Evolutionary conservation across 1,140 invertebrate genomes (phyloP).

Genomic region (Drosophila parvula): DNA sequence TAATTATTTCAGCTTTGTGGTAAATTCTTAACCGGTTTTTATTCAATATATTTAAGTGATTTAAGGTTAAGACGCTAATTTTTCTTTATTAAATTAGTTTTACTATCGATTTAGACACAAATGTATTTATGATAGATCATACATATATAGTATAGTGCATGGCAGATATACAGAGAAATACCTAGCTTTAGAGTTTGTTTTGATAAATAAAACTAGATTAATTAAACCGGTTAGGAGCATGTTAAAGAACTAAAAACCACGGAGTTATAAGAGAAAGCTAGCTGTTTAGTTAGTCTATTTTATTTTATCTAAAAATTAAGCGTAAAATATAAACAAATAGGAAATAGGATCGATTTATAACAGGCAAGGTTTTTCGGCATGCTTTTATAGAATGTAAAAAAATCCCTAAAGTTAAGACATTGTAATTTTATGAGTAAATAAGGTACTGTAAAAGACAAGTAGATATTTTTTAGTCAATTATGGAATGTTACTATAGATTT

Average conservation of each 20-base stretch:
- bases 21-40: background rate
- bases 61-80: background rate
- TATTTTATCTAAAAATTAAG: background rate
- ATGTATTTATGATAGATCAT: background rate
- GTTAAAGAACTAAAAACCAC: background rate
- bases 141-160: background rate
- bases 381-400: too few species aligned
- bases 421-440: too few species aligned
- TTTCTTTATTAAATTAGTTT: conserved; percentile 1
- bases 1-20: too few species aligned
- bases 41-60: background rate
- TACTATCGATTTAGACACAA: background rate
- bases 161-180: background rate
- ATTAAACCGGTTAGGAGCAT: background rate
- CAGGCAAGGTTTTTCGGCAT: too few species aligned
- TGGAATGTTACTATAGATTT: too few species aligned
- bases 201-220: background rate
- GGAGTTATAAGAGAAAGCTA: background rate
- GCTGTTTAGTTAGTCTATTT: background rate
- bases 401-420: too few species aligned
- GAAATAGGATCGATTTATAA: background rate
- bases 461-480: too few species aligned
- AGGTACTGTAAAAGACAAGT: too few species aligned
- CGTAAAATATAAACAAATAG: background rate
- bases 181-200: too few species aligned